phyloP scores from a whole-genome alignment of 1,140 invertebrate species.

The Maniola jurtina region DNA sequence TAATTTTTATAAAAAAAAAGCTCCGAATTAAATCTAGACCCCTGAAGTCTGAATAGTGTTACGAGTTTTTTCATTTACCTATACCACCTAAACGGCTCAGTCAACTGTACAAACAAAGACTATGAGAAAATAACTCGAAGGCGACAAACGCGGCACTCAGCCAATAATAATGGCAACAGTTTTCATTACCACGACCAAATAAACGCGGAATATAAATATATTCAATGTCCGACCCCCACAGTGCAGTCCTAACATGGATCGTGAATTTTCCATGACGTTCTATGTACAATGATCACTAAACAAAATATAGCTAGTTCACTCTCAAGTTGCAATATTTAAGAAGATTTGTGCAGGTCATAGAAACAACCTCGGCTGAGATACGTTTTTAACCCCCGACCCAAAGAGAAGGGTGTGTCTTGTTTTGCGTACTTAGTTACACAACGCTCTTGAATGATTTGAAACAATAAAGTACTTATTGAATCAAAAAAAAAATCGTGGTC shows the following conservation, averaged over 20 bases:
- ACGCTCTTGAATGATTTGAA: no score
- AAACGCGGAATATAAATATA: slow-evolving; percentile 29
- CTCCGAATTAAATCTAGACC: not conserved
- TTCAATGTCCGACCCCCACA: not conserved
- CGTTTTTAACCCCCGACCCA: no score
- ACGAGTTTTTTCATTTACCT: slow-evolving; percentile 2
- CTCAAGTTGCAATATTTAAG: no score
- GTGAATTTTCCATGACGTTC: slow-evolving; percentile 20
- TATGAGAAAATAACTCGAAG: slow-evolving; percentile 18
- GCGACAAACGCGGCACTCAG: slow-evolving; percentile 32
- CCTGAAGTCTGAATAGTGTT: not conserved
- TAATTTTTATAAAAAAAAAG: no score
- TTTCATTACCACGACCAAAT: slow-evolving; percentile 28
- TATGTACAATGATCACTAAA: not conserved
- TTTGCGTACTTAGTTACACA: no score
- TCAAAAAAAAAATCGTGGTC: no score
- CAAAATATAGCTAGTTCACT: no score
- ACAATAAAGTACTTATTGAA: no score
- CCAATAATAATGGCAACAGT: slow-evolving; percentile 40
- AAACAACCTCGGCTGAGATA: no score
- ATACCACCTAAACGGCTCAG: not conserved
- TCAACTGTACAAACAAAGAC: slow-evolving; percentile 30
- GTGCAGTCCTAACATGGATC: slow-evolving; percentile 37
- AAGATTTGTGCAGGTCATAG: no score
- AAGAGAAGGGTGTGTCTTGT: no score